Percentiles rank a stretch among this genome's conserved stretches.
Conservation (phyloP, 2,888 invertebrate genomes). For the Lasioglossum lativentre region DNA sequence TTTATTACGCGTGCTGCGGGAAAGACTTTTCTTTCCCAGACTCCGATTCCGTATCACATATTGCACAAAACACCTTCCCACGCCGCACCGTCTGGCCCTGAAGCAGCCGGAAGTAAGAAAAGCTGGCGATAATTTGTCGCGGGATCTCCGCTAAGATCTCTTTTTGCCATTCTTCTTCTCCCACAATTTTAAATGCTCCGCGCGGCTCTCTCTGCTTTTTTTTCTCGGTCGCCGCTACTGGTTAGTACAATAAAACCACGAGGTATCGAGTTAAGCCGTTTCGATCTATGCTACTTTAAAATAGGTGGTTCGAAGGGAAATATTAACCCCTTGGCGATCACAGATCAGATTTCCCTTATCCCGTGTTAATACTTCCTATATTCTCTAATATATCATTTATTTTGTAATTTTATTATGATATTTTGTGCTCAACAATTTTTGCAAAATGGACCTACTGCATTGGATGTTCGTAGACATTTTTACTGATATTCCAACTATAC, state of each 20-base stretch:
- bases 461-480: too few species aligned
- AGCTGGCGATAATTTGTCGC: constrained; percentile 60
- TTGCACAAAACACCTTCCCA: constrained; percentile 13
- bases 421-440: not conserved
- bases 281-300: constrained; percentile 20
- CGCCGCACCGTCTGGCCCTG: constrained; percentile 18
- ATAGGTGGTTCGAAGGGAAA: not conserved
- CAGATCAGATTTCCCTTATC: not conserved
- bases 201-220: constrained; percentile 25
- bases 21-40: not conserved
- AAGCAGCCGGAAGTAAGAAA: constrained; percentile 34
- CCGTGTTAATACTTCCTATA: not conserved
- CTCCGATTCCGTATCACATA: constrained; percentile 1
- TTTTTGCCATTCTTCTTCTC: constrained; percentile 56
- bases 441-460: too few species aligned
- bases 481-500: too few species aligned
- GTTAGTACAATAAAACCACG: constrained; percentile 55
- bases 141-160: constrained; percentile 36
- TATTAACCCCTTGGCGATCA: not conserved
- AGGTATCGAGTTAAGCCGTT: constrained; percentile 47
- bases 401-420: not conserved
- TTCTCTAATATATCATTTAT: not conserved
- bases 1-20: not conserved
- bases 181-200: constrained; percentile 57
- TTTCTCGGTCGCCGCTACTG: constrained; percentile 39